A percentile compares a stretch with the other conserved stretches of the same genome.
Evolutionary conservation across 1,140 invertebrate genomes (phyloP).

Genomic region (Brachionus plicatilis): DNA sequence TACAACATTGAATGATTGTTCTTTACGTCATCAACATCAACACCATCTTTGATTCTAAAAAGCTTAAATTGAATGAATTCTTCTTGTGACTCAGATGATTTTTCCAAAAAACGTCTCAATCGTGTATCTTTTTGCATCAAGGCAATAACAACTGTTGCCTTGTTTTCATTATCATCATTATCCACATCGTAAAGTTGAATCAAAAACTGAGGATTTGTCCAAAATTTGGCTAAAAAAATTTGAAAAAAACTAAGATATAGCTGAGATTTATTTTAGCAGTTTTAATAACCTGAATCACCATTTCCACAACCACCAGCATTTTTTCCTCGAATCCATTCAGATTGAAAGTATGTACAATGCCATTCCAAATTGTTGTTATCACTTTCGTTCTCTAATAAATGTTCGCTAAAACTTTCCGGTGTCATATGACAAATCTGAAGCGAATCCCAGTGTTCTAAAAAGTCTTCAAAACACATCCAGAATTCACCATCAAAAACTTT

Average conservation of each 20-base stretch:
- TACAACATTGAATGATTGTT: background rate
- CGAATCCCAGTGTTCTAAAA: constrained; percentile 2
- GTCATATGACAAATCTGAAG: constrained; percentile 39
- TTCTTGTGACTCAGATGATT: background rate
- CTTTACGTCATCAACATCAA: background rate
- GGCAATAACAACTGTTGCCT: constrained; percentile 18
- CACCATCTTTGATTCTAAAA: constrained; percentile 1
- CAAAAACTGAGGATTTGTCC: constrained; percentile 39
- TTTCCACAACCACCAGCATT: constrained; percentile 41
- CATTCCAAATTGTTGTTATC: background rate
- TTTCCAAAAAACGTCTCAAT: background rate
- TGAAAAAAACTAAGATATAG: background rate
- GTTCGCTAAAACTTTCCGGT: background rate
- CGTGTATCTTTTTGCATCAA: constrained; percentile 39
- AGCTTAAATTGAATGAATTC: constrained; percentile 40
- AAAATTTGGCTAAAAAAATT: constrained; percentile 20
- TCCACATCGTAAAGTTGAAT: constrained; percentile 10
- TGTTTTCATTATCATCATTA: constrained; percentile 4
- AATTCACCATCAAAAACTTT: constrained; percentile 39
- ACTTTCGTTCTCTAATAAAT: background rate
- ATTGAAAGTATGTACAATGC: constrained; percentile 11
- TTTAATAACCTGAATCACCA: background rate
- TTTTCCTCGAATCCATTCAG: constrained; percentile 5
- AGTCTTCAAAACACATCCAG: constrained; percentile 40
- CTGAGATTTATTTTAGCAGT: background rate